Base-by-base conservation (phyloP, 1,140 invertebrate species). In the Drosophila bifasciata region DNA sequence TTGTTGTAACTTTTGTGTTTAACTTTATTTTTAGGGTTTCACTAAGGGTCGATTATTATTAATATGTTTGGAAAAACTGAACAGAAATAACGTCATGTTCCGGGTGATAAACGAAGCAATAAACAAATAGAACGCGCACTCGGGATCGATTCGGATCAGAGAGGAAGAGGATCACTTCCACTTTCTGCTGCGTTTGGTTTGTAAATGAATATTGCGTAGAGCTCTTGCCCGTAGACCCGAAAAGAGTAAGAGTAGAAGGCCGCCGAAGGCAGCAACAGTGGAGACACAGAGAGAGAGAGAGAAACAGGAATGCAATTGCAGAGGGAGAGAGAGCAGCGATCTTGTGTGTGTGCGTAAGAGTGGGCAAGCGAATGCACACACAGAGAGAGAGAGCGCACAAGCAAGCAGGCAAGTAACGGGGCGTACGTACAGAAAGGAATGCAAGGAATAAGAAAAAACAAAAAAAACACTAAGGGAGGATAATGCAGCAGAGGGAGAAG, bases 191-290 rank as follows among this genome's bases (percentile, higher is more conserved):
- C 78, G 83, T 83, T 84, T 79, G 74, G 56, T 86, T 86, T 80
- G 84, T 88, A 86, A 86, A 86, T 86, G 83, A 86, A 86, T 86
- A 79, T 88, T 86, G 83, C 83, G 78, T 86, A 86, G 64, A 81
- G 75, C 66, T 88, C 53, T 63, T 5, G 59, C 53, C 58, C 61
- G 69, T 53, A 74, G 55, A 48, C 40, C 60, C 36, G 25, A 48
- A 67, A 70, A 36, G 72, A 58, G 58, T 61, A 67, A 43, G 63
- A 59, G 48, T 66, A 76, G 55, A 68, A 59, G 51, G 49, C 23
- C 36, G 19, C 23, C 36, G n/a, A n/a, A 17, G 41, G 52, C 43
- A 78, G 71, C 72, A 55, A 64, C 59, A 77, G 63, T 46, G 41
- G 19, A 3, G 19, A 46, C 23, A 43, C 66, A 61, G 51, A 45